Evolutionary conservation across 2,888 invertebrate species (phyloP), one percentile per base, ranked within the genome.

Genomic region (Hirtodrosophila cameraria): DNA sequence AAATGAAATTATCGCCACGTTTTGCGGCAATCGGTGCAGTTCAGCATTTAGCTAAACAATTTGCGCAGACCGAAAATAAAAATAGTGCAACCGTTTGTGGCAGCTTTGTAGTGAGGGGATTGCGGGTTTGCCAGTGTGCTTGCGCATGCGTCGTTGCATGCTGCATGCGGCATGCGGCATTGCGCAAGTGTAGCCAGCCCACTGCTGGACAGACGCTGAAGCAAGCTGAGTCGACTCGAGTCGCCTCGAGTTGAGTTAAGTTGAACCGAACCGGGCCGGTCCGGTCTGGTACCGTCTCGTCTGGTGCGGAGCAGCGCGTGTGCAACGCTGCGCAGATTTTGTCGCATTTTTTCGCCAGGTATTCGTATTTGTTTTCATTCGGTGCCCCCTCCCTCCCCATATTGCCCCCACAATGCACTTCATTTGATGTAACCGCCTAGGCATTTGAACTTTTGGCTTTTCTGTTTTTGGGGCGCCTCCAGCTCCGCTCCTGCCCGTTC

Each of bases 381-480:
- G 16, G 9, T 15, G 15, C 12, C 13, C 11, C 13, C 2, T 25
- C 33, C 33, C 31, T 38, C 13, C 1, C 13, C 3, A 4, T 53
- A 33, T 20, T 27, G 52, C 35, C 33, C 23, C 45, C 33, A 31
- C 70, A 74, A 70, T 73, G 71, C n/a, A 43, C 79, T 81, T 75
- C 61, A 79, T 80, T 80, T 81, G 80, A 81, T 68, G 86, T 81
- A 65, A 76, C 80, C 80, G 80, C 69, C 80, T 15, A 41, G 55
- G 57, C 55, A 73, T 86, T 80, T 81, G 80, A 81, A 81, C 80
- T 86, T 83, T 81, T 86, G 67, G 59, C 83, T 82, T 75, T 75
- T 63, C 13, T 39, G 70, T 11, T 28, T 15, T 28, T 33, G 15
- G 13, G 38, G 25, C 35, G 35, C 43, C 20, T 30, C 55, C 33